Evolutionary conservation across 2,113 vertebrate genomes (phyloP).

Genomic region (Pungitius pungitius): DNA sequence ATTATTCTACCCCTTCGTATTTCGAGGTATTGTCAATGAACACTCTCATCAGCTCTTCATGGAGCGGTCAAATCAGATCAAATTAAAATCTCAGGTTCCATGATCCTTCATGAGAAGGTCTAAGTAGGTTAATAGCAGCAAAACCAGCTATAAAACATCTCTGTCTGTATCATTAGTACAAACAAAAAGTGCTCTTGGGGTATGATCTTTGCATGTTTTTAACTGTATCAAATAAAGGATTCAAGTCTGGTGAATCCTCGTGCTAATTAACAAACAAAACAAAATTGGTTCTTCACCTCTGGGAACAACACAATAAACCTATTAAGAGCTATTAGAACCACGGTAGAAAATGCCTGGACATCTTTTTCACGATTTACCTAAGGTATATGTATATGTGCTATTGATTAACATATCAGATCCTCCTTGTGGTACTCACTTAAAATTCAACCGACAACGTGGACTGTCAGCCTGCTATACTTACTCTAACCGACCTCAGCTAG

Average conservation of each 20-base stretch:
- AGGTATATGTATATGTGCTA: background rate
- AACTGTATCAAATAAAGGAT: conserved; percentile 41
- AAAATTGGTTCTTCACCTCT: conserved; percentile 17
- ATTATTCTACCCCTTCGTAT: background rate
- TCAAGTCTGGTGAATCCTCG: conserved; percentile 30
- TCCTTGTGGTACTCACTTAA: background rate
- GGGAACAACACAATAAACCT: conserved; percentile 34
- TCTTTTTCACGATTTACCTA: background rate
- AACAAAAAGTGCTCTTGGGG: conserved; percentile 11
- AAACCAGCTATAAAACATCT: conserved; percentile 21
- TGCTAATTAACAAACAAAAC: conserved; percentile 29
- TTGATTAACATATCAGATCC: background rate
- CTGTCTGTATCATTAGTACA: conserved; percentile 14
- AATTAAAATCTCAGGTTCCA: conserved; percentile 22
- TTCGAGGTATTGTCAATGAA: background rate
- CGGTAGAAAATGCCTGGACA: background rate
- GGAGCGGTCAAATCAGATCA: background rate
- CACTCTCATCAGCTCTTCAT: background rate
- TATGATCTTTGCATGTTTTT: conserved; percentile 33
- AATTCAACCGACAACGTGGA: conserved; percentile 31
- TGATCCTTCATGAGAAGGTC: conserved; percentile 22
- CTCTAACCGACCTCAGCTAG: conserved; percentile 40
- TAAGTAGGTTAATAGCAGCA: conserved; percentile 1
- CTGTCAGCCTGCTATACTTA: conserved; percentile 3
- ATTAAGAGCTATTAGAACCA: conserved; percentile 18